Base-by-base conservation (phyloP, 2,888 invertebrate genomes). In the Diplolepis rosae region DNA sequence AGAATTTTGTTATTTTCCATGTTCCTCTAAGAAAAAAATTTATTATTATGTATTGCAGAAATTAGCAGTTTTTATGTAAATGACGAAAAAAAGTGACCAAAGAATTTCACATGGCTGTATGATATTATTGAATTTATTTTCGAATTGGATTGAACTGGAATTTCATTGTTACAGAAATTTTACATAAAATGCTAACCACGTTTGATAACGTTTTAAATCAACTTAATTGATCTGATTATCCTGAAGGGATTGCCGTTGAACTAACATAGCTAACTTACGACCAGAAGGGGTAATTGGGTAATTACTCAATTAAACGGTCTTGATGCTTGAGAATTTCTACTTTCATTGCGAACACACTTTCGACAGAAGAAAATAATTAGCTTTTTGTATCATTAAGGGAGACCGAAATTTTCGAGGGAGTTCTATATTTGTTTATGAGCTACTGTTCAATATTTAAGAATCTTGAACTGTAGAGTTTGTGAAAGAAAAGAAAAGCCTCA, bases 231-330 rank as follows among this genome's bases (percentile, higher is more conserved):
- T 15, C 28, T 54, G 32, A 54, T 54, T 54, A 54, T 54, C 18
- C 54, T 9, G 32, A 9, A 32, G 11, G 54, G 54, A 54, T 32
- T 54, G 30, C 32, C 15, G 3, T 0, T 2, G 28, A 9, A 52
- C 52, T 28, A 30, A 15, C 18, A 32, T 28, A 32, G 30, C 32
- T 54, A 30, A 54, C 32, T 54, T 54, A 54, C 54, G 54, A 54
- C 54, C 30, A 54, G 15, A 54, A 54, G 30, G 32, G 28, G 28
- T 52, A 52, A 52, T 54, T 54, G 54, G 54, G 54, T 54, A 54
- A 54, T 54, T 54, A 32, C 54, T 54, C 54, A 54, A 54, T 54
- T 54, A 54, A 54, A 54, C 32, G 32, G 18, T 54, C 54, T 30
- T 54, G 32, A 54, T 28, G 54, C 54, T 54, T 32, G 11, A 54